Conservation (phyloP, 2,113 vertebrate species). For the Bucco capensis region DNA sequence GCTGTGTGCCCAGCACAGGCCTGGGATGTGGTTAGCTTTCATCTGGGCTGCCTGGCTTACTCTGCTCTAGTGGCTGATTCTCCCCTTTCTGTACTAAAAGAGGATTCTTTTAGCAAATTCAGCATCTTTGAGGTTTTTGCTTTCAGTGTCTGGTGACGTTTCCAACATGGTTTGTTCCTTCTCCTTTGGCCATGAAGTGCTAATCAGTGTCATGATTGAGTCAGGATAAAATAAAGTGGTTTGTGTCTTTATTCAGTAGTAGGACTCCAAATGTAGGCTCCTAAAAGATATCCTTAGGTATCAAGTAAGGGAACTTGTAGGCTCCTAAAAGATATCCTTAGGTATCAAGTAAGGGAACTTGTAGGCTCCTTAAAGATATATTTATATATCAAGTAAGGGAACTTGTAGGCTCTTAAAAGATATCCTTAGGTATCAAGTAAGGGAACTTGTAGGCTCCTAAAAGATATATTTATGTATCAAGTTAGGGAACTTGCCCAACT, state of each 20-base stretch:
- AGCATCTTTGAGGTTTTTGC: not conserved
- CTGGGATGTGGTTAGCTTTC: not conserved
- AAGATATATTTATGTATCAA: not conserved
- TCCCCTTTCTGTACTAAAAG: not conserved
- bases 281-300: not conserved
- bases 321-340: no score
- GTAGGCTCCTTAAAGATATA: no score
- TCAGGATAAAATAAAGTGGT: not conserved
- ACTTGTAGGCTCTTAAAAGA: no score
- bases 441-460: not conserved
- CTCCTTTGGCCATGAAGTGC: not conserved
- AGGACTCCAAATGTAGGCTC: not conserved
- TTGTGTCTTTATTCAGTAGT: not conserved
- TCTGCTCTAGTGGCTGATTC: not conserved
- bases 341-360: not conserved
- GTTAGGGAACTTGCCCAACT: not conserved
- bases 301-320: not conserved
- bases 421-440: not conserved
- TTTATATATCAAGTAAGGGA: not conserved
- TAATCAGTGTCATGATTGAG: not conserved
- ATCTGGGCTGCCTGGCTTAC: not conserved
- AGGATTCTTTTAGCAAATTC: not conserved
- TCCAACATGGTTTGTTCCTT: not conserved
- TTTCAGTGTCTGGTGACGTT: not conserved
- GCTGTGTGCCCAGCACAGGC: not conserved